Base-by-base conservation (phyloP, 2,113 vertebrate genomes). In the Agelaius tricolor region DNA sequence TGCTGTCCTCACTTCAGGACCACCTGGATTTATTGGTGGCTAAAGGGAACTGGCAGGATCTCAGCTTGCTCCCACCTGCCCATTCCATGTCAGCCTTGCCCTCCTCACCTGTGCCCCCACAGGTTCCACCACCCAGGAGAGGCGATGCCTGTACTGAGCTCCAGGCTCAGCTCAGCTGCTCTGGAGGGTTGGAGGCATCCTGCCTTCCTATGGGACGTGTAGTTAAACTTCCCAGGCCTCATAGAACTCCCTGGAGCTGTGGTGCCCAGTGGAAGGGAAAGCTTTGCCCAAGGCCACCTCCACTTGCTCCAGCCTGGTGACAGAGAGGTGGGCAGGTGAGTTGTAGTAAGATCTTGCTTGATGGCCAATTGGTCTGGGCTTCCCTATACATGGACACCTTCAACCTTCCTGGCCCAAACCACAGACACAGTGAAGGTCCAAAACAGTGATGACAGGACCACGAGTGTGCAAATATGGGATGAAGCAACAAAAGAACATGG, bases 381-480 rank as follows among this genome's bases (percentile, higher is more conserved):
- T 19, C 3, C 8, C 26, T 52, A 10, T 30, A 35, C 33, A 13
- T 26, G 55, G 37, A 15, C 54, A 68, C 7, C 39, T 63, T 58
- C 0, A 0, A 33, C 43, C 10, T 66, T 75, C 39, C 51, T 79
- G 39, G 21, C 14, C n/a, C n/a, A n/a, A 84, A 12, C 14, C 84
- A 43, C 30, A 47, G 24, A 22, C 49, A 84, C 30, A 8, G 6
- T 46, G 31, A 46, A 83, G 19, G 43, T 58, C 52, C 7, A 37
- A 73, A 78, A 24, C 30, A 41, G 26, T 33, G 22, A 10, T 41
- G 52, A 46, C 31, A 79, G 22, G 8, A 18, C 54, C 26, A 28
- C 8, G 22, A 83, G 6, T 1, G 0, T 14, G 8, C 19, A 65
- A 43, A 30, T 0, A 0, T 13, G 5, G 22, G 39, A 79, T 69